Base-by-base conservation (phyloP, 2,888 invertebrate species). In the Hemistola chrysoprasaria region DNA sequence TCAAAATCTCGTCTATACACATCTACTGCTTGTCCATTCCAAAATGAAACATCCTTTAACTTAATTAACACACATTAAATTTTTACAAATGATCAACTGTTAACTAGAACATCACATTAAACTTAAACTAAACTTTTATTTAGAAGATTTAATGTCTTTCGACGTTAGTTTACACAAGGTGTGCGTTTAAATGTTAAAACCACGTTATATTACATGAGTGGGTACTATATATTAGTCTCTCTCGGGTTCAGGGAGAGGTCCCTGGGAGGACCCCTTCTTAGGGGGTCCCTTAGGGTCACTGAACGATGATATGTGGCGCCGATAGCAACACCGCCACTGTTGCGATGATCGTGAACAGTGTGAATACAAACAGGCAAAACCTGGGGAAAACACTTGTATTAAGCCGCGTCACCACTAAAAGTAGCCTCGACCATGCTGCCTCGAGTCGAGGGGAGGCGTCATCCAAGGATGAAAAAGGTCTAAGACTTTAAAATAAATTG, bases 331-430 rank as follows among this genome's bases (percentile, higher is more conserved):
- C 97, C 61, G 96, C 95, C 69, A 97, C 95, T 64, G 97, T 97
- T 65, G 97, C 97, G 78, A 97, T 94, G 82, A 97, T 93, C 72
- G 97, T 97, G 91, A 97, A 97, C 83, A 97, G 90, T 52, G 97
- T 96, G 91, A 98, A 98, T 78, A 97, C 94, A 90, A 97, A 95
- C 88, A 98, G 92, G 90, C 98, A 98, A 90, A 98, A 95, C 90
- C 95, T 93, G 87, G 0, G 54, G 47, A 78, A 73, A 59, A 63
- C 62, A 58, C 56, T 21, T 7, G 20, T 31, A 9, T 35, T 36
- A 35, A 7, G n/a, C n/a, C n/a, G n/a, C n/a, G n/a, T n/a, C n/a
- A n/a, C n/a, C 16, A 16, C 16, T 16, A 16, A 16, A 4, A 16
- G 4, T 16, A 16, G 2, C 35, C 22, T 8, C 9, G 30, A 23